Conservation (phyloP, 2,113 vertebrate genomes). For the Laticauda laticaudata region DNA sequence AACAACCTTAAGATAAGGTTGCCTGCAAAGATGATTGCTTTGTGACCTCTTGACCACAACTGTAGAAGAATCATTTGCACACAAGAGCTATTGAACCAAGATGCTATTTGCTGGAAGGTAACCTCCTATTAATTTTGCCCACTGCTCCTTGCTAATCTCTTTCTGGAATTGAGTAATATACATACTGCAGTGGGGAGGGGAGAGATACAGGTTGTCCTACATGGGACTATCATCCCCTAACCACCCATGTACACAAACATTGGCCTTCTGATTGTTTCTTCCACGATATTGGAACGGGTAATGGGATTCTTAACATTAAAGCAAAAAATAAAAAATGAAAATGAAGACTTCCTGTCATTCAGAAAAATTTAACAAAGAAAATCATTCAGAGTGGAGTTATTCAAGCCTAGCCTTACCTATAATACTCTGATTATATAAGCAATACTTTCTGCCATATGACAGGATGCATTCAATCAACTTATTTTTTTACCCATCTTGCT, state of each 20-base stretch:
- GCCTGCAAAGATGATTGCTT: background rate
- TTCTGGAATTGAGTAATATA: background rate
- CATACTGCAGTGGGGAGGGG: background rate
- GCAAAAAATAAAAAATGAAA: background rate
- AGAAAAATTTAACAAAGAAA: background rate
- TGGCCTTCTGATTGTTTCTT: background rate
- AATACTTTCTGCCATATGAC: background rate
- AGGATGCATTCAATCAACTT: background rate
- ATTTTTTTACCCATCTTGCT: background rate
- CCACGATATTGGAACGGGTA: background rate
- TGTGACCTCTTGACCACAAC: background rate
- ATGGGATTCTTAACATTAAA: background rate
- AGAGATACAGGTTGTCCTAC: background rate
- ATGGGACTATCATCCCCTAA: background rate
- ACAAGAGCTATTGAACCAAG: background rate
- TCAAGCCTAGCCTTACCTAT: background rate
- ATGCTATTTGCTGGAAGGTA: background rate
- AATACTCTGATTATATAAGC: background rate
- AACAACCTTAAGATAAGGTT: background rate
- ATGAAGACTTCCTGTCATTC: background rate
- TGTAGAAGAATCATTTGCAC: background rate
- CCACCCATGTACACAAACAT: background rate
- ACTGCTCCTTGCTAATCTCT: background rate
- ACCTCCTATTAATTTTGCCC: background rate
- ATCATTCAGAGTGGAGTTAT: background rate